phyloP scores from a whole-genome alignment of 2,797 vertebrate species.

The Acanthopagrus latus region DNA sequence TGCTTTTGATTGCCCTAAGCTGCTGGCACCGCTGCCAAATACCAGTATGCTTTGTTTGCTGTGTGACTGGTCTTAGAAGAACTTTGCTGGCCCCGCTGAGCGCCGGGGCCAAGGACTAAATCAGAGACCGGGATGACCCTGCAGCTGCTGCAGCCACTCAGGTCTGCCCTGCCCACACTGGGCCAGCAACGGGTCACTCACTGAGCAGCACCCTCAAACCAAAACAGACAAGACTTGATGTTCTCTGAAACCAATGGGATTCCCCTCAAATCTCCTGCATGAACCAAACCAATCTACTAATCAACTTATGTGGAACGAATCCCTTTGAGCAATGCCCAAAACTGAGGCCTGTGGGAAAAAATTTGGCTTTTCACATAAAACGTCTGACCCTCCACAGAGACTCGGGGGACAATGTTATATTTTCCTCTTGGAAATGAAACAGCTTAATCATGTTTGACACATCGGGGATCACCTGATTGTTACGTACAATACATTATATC shows the following conservation, averaged over 20 bases:
- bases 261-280: conserved; percentile 44
- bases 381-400: background rate
- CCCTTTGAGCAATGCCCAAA: conserved; percentile 14
- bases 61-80: conserved; percentile 72
- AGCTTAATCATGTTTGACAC: background rate
- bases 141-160: conserved; percentile 84
- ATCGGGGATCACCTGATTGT: conserved; percentile 16
- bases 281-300: conserved; percentile 44
- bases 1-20: conserved; percentile 76
- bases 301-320: conserved; percentile 47
- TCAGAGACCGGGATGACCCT: conserved; percentile 64
- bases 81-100: conserved; percentile 40
- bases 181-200: conserved; percentile 31
- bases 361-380: conserved; percentile 10
- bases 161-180: background rate
- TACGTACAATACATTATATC: background rate
- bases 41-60: conserved; percentile 72
- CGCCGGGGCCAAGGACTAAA: conserved; percentile 69
- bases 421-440: background rate
- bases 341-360: conserved; percentile 15
- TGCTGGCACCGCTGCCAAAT: conserved; percentile 64
- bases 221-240: conserved; percentile 32
- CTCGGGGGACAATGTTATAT: background rate
- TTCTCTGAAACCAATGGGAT: conserved; percentile 51
- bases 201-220: conserved; percentile 18